These are phyloP conservation scores for Phylloscopus trochilus DNA, from an alignment of 2,113 vertebrate species.

Conservation along the genomic window DNA sequence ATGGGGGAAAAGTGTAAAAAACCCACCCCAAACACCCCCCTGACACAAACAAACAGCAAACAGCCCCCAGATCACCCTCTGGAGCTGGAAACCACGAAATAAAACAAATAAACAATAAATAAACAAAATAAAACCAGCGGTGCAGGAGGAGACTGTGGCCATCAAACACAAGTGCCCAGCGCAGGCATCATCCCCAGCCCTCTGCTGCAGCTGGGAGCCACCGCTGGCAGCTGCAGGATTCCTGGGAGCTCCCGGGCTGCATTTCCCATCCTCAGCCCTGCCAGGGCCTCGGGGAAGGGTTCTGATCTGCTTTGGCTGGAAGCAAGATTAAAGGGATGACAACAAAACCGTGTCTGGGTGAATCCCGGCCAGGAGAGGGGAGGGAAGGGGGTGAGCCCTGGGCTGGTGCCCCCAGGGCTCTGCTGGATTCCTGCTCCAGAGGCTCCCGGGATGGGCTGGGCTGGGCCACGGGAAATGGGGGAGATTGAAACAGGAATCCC, in stretches of 20 bases:
- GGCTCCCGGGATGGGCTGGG: rapidly evolving
- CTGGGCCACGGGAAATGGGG: neutral
- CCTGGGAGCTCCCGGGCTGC: neutral
- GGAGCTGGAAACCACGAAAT: neutral
- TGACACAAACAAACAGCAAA: neutral
- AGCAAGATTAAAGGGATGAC: neutral
- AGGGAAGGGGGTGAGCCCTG: neutral
- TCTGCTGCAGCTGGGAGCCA: neutral
- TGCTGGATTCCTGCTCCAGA: neutral
- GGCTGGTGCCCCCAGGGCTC: neutral
- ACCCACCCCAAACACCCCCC: neutral
- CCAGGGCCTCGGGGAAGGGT: neutral
- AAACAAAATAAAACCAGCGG: neutral
- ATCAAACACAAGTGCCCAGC: neutral
- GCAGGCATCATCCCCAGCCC: neutral
- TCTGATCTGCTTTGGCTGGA: neutral
- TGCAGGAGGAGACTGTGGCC: neutral
- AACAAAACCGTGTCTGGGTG: neutral
- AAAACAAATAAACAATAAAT: no score
- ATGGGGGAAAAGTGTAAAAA: neutral
- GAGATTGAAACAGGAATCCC: neutral
- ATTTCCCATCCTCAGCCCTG: neutral
- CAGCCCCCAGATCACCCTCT: neutral
- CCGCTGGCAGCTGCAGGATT: neutral
- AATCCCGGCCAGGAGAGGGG: neutral